Conservation (phyloP, 1,140 invertebrate genomes). For the Pogonus chalceus region DNA sequence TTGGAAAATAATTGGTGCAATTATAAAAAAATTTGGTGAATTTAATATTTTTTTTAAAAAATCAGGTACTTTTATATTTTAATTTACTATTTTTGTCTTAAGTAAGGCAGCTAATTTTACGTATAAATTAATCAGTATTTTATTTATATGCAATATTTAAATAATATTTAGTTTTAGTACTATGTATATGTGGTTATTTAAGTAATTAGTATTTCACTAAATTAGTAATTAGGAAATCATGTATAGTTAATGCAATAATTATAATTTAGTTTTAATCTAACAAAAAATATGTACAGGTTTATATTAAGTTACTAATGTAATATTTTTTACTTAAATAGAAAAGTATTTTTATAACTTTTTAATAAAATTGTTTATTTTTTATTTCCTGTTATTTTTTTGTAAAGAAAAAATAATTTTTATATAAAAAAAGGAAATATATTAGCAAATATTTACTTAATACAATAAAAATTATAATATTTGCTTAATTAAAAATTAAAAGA, state of each 20-base stretch:
- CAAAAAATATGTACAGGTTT: not conserved
- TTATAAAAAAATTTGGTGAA: no score
- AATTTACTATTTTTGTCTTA: no score
- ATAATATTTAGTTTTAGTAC: not conserved
- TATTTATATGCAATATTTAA: not conserved
- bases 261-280: not conserved
- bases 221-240: no score
- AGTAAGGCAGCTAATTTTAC: no score
- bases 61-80: no score
- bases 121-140: not conserved
- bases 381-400: constrained; percentile 13
- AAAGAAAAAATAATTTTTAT: constrained; percentile 9
- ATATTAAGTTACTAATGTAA: not conserved
- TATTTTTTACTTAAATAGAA: constrained; percentile 18
- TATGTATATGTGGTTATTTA: not conserved
- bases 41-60: no score
- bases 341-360: constrained; percentile 13
- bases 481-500: no score
- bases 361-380: constrained; percentile 2
- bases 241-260: not conserved
- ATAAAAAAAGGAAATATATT: no score
- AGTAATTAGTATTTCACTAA: no score
- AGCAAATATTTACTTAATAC: no score
- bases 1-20: no score
- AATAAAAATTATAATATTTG: no score